A percentile compares a stretch with the other conserved stretches of the same genome.
These are phyloP conservation scores for Bujurquina vittata DNA, from an alignment of 2,113 vertebrate species.

Conservation along the genomic window DNA sequence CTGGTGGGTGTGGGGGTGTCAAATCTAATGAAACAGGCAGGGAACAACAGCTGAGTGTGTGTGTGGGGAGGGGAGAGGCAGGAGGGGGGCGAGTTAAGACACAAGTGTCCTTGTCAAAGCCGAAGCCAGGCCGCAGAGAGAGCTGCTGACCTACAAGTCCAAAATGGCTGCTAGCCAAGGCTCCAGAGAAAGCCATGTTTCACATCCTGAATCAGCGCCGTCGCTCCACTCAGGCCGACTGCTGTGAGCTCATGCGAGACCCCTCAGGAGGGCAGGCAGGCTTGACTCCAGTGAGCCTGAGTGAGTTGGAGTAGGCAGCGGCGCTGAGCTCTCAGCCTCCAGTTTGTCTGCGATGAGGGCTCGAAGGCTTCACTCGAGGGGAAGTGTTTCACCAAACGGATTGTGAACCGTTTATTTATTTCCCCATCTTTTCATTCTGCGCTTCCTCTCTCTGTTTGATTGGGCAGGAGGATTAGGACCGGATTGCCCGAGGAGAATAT, in stretches of 20 bases:
- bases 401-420: conserved; percentile 27
- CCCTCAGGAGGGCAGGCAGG: neutral
- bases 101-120: conserved; percentile 65
- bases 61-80: neutral
- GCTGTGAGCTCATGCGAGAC: neutral
- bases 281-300: neutral
- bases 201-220: neutral
- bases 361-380: neutral
- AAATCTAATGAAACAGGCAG: conserved; percentile 58
- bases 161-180: conserved; percentile 51
- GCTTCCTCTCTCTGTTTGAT: conserved; percentile 53
- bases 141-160: conserved; percentile 9
- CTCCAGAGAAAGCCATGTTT: neutral
- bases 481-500: conserved; percentile 3
- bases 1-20: conserved; percentile 59
- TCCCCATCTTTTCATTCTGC: conserved; percentile 45
- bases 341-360: neutral
- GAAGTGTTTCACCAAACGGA: conserved; percentile 37
- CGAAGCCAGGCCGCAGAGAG: neutral
- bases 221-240: neutral
- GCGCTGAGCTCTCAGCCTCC: neutral
- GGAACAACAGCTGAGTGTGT: conserved; percentile 68
- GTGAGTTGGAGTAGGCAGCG: neutral
- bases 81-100: conserved; percentile 42
- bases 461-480: conserved; percentile 59